These are phyloP conservation scores for Bombus waltoni DNA, from an alignment of 1,140 invertebrate genomes.

Conservation along the genomic window DNA sequence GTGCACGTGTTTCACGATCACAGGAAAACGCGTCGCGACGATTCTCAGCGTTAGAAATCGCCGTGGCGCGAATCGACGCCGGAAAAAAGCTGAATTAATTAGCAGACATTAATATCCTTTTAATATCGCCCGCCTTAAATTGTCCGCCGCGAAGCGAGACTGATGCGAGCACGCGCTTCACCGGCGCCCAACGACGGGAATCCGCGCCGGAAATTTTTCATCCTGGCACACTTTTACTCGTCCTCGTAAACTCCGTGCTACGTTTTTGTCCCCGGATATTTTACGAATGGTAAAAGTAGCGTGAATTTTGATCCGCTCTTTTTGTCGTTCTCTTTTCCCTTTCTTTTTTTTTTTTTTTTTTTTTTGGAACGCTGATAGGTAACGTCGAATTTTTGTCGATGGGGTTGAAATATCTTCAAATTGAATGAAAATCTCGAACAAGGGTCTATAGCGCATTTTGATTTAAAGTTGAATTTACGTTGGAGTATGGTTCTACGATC, in stretches of 20 bases:
- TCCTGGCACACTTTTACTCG: not conserved
- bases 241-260: not conserved
- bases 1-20: not conserved
- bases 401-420: not conserved
- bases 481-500: no score
- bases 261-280: conserved; percentile 1
- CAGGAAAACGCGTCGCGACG: not conserved
- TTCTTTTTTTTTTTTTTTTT: no score
- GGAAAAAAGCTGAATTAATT: conserved; percentile 40
- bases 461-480: no score
- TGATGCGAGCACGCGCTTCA: conserved; percentile 12
- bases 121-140: conserved; percentile 39
- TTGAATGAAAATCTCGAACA: not conserved
- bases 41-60: not conserved
- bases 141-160: conserved; percentile 12
- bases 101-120: conserved; percentile 47
- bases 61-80: not conserved
- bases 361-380: not conserved
- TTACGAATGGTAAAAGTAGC: not conserved
- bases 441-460: no score
- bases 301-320: not conserved
- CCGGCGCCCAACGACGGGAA: no score
- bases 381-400: not conserved
- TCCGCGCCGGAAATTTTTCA: conserved; percentile 16
- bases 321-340: not conserved